Base-by-base conservation (phyloP, 2,888 invertebrate species). In the Beris chalybata region DNA sequence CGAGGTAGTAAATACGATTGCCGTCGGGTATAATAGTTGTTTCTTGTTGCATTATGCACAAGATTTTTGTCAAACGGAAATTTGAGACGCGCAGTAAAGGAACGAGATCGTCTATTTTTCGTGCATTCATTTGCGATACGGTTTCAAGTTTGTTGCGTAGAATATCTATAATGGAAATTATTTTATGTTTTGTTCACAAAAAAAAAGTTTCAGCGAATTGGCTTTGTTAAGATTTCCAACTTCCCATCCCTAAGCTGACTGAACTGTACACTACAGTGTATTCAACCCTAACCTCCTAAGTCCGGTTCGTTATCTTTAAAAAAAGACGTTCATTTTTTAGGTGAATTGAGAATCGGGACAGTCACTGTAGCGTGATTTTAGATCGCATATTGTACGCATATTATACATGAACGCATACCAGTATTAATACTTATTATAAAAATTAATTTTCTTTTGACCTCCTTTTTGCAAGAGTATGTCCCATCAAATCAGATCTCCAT, bases 1-100 rank as follows among this genome's bases (percentile, higher is more conserved):
- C 81, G 67, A 87, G 79, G 72, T 83, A 86, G 72, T 86, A 86
- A n/a, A 87, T 76, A 63, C 87, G 83, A 75, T 86, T 86, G 65
- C 76, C 74, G 69, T 82, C 81, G 67, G 78, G 80, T 1, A 83
- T 77, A 57, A 76, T 72, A 4, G 71, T 72, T 6, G 76, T 71
- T 76, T 87, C 86, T 58, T 77, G 75, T 50, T 74, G 72, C n/a
- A 77, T 56, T 0, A 69, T 48, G 3, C 48, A 4, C 0, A 76
- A 72, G 6, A 80, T 61, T 65, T 74, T 76, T 0, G 73, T 71
- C 0, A 81, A 70, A 5, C 77, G 75, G 4, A 74, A 70, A 3
- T 79, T 43, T 2, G 84, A 79, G 47, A 86, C 73, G 54, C 81
- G 79, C 67, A 83, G 75, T 71, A 85, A 85, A 1, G 86, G 85